Evolutionary conservation across 2,888 invertebrate genomes (phyloP).

Genomic region (Gymnocheta viridis): DNA sequence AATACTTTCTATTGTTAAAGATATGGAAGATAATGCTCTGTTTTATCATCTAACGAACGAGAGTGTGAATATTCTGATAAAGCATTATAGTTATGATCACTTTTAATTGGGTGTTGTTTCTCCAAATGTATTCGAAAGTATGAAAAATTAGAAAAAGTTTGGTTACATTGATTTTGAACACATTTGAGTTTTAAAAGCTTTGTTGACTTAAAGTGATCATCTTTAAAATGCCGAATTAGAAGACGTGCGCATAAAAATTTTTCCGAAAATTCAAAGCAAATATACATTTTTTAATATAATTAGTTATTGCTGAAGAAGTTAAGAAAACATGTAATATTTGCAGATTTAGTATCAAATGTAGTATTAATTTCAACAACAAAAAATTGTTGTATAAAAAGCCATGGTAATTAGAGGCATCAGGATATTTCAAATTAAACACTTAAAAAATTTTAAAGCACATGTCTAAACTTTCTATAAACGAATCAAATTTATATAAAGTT

Average conservation of each 20-base stretch:
- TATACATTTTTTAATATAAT: slow-evolving; percentile 10
- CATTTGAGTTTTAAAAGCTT: slow-evolving; percentile 8
- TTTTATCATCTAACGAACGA: too few species aligned
- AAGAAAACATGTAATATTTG: slow-evolving; percentile 37
- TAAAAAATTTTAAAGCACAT: slow-evolving; percentile 52
- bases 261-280: neutral
- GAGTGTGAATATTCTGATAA: neutral
- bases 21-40: neutral
- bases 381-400: slow-evolving; percentile 38
- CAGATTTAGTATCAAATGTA: slow-evolving; percentile 25
- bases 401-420: slow-evolving; percentile 29
- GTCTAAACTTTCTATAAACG: slow-evolving; percentile 49
- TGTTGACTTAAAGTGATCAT: slow-evolving; percentile 15
- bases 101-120: neutral
- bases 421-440: slow-evolving; percentile 44
- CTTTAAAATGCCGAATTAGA: slow-evolving; percentile 17
- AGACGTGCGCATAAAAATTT: slow-evolving; percentile 13
- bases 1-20: slow-evolving; percentile 5
- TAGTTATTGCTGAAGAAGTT: slow-evolving; percentile 3
- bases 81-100: neutral
- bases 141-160: neutral
- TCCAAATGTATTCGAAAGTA: neutral
- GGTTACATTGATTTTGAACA: neutral
- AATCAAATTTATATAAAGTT: slow-evolving; percentile 15
- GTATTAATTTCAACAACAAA: slow-evolving; percentile 45